Base-by-base conservation (phyloP, 2,888 invertebrate species). In the Hypselothyrea guttata region DNA sequence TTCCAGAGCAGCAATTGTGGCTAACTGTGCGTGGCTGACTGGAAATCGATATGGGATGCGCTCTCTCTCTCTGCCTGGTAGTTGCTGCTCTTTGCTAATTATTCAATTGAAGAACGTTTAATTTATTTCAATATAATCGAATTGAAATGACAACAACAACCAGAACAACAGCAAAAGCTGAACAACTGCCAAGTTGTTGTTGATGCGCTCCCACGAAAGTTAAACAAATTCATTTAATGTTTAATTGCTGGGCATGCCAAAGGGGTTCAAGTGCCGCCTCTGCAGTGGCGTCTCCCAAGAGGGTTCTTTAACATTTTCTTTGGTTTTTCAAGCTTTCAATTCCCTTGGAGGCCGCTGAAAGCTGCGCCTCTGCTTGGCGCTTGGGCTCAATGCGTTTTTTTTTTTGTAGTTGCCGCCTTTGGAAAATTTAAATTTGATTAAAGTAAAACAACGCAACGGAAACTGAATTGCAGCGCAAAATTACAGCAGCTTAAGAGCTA, bases 121-220 rank as follows among this genome's bases (percentile, higher is more conserved):
- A 82, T 82, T 82, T 83, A 82, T 82, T 84, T 85, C 86, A 84
- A 85, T 87, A 84, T 87, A 88, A 88, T 88, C 87, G 87, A 88
- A 88, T 88, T 87, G 86, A 86, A 87, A 78, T 85, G 86, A 58
- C 37, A 62, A 38, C 46, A 56, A 41, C 30, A 62, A 41, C 42
- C 37, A 12, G n/a, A 31, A 31, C 11, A 37, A 12, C 11, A 33
- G 34, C 38, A 33, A 37, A 33, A 34, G 40, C 34, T 47, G 51
- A 47, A 51, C 59, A 54, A 60, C 58, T 59, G 53, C n/a, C n/a
- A n/a, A n/a, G n/a, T n/a, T n/a, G n/a, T n/a, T n/a, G n/a, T 5
- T 22, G 22, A 22, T 22, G 35, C 74, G 84, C 83, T 81, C 81
- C 85, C 81, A 81, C 82, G 85, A 79, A 68, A 75, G 71, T 71